phyloP scores from a whole-genome alignment of 2,797 vertebrate species.

The Melanotaenia maccullochi region DNA sequence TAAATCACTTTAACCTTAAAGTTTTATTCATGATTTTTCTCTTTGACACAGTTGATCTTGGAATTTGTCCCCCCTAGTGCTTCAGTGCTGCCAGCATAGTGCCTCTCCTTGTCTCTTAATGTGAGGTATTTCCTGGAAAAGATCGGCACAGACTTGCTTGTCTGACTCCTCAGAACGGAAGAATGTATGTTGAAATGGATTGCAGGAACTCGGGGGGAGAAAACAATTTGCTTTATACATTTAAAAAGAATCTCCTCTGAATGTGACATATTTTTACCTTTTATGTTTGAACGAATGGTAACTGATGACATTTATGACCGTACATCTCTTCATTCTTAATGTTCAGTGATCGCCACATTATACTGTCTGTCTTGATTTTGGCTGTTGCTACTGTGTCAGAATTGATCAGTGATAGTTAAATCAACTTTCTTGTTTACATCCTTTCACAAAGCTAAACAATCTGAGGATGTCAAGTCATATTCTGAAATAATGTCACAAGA shows the following conservation, averaged over 20 bases:
- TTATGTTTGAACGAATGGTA: not conserved
- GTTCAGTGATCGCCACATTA: not conserved
- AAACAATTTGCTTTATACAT: not conserved
- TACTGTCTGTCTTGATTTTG: not conserved
- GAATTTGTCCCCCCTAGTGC: conserved; percentile 18
- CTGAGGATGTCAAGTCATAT: not conserved
- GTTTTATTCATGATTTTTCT: not conserved
- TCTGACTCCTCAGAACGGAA: conserved; percentile 22
- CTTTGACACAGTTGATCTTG: not conserved
- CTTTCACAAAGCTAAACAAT: not conserved
- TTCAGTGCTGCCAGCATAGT: not conserved
- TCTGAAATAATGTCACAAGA: not conserved
- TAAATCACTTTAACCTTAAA: not conserved
- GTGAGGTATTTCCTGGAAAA: conserved; percentile 39
- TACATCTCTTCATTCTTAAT: not conserved
- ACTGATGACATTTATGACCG: not conserved
- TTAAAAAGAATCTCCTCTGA: not conserved
- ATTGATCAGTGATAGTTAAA: not conserved
- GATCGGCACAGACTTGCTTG: conserved; percentile 20
- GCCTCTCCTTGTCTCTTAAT: not conserved
- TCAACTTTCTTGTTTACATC: conserved; percentile 1
- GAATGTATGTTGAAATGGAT: not conserved
- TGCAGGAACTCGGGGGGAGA: not conserved
- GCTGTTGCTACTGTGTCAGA: not conserved
- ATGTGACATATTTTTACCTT: no score